Percentiles rank a stretch among this genome's conserved stretches.
phyloP scores from a whole-genome alignment of 1,140 invertebrate species.

The Lucilia cuprina region DNA sequence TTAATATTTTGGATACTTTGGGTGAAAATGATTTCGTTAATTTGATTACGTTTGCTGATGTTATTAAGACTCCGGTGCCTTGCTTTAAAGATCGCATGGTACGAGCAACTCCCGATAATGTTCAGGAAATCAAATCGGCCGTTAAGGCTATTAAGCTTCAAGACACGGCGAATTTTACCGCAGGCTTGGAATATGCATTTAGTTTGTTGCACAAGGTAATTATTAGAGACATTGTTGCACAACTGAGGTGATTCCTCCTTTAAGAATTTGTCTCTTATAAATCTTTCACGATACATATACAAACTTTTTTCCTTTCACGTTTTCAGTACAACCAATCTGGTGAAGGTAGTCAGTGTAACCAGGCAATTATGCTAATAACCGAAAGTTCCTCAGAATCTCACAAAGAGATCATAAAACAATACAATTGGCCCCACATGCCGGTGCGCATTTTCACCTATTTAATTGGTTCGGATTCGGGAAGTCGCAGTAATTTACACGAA shows the following conservation, averaged over 20 bases:
- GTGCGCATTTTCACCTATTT: constrained; percentile 97
- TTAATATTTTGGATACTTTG: constrained; percentile 90
- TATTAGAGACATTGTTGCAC: no score
- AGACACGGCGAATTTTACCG: constrained; percentile 91
- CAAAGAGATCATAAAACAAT: constrained; percentile 72
- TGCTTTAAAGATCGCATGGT: constrained; percentile 90
- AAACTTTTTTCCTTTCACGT: constrained; percentile 25
- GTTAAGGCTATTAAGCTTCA: constrained; percentile 73
- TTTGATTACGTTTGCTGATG: constrained; percentile 83
- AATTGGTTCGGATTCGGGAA: constrained; percentile 89
- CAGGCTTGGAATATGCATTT: constrained; percentile 88
- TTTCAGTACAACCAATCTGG: constrained; percentile 79
- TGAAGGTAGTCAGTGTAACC: constrained; percentile 91
- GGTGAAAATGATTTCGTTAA: constrained; percentile 97
- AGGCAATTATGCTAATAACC: constrained; percentile 96
- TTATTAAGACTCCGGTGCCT: constrained; percentile 76
- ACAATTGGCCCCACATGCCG: constrained; percentile 90
- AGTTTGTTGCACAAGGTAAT: constrained; percentile 85
- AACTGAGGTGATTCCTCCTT: no score
- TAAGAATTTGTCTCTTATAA: no score
- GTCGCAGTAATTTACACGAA: constrained; percentile 83
- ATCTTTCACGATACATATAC: no score
- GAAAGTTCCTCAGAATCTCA: constrained; percentile 83
- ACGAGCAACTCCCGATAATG: constrained; percentile 87
- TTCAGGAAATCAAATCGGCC: constrained; percentile 80